Percentiles rank a stretch among this genome's conserved stretches.
phyloP scores from a whole-genome alignment of 2,113 vertebrate species.

The Mormyrus iriodes region DNA sequence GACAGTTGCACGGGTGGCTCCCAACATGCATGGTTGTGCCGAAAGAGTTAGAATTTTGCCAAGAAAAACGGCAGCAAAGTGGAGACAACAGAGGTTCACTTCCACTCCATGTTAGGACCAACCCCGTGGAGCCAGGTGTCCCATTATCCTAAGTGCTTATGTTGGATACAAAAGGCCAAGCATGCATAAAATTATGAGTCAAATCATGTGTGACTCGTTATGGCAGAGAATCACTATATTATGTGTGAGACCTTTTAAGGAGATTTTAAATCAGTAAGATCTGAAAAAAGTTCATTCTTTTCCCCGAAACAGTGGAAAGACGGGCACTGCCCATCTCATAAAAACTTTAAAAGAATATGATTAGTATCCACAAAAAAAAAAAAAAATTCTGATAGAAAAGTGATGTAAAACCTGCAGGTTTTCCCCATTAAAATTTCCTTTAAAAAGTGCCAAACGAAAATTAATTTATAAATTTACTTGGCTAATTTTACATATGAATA shows the following conservation, averaged over 20 bases:
- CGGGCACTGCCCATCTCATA: background rate
- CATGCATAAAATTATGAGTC: background rate
- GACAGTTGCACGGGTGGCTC: background rate
- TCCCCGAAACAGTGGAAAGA: background rate
- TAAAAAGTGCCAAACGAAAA: background rate
- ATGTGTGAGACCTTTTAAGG: background rate
- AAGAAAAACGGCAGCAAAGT: background rate
- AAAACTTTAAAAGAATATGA: background rate
- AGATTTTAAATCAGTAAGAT: background rate
- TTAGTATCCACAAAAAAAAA: background rate
- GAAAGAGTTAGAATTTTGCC: background rate
- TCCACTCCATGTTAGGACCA: background rate
- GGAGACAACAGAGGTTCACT: background rate
- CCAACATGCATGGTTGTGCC: background rate
- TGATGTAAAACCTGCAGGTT: background rate
- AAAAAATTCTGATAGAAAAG: background rate
- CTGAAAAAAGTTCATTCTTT: background rate
- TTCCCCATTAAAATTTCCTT: background rate
- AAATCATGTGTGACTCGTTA: background rate
- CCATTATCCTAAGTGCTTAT: background rate
- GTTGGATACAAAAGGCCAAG: background rate
- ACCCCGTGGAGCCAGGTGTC: background rate
- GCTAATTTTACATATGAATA: background rate
- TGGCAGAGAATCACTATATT: background rate
- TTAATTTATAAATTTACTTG: background rate